phyloP scores from a whole-genome alignment of 2,113 vertebrate genomes.

The Xiphophorus maculatus region DNA sequence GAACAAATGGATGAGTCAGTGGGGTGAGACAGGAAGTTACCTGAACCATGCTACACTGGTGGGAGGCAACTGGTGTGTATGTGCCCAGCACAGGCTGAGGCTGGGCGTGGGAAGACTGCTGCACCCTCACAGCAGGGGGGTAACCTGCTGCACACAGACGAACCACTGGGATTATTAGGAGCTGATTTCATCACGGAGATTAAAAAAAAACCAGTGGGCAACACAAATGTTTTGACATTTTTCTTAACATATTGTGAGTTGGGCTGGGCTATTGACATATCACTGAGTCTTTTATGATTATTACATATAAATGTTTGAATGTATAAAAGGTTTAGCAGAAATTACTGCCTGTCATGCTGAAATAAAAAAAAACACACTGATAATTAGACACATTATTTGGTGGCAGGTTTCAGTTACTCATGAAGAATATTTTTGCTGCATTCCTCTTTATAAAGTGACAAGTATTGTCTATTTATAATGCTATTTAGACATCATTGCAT shows the following conservation, averaged over 20 bases:
- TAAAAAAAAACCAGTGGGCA: not conserved
- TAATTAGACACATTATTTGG: not conserved
- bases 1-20: constrained; percentile 12
- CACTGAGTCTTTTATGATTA: too few relatives aligned
- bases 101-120: constrained; percentile 84
- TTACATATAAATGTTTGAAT: not conserved
- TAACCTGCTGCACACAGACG: constrained; percentile 80
- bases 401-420: not conserved
- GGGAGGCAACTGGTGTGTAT: constrained; percentile 88
- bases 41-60: constrained; percentile 79
- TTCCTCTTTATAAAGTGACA: not conserved
- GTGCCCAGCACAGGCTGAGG: constrained; percentile 86
- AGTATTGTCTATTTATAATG: not conserved
- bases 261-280: too few relatives aligned
- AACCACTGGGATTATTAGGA: constrained; percentile 21
- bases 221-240: not conserved
- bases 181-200: not conserved
- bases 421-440: not conserved
- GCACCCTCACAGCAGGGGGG: constrained; percentile 84
- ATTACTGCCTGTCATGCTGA: not conserved
- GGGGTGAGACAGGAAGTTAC: constrained; percentile 45
- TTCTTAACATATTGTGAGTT: too few relatives aligned
- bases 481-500: not conserved
- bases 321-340: not conserved
- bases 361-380: not conserved